These are phyloP conservation scores for Scaptomyza flava DNA, from an alignment of 2,888 invertebrate genomes.

Conservation along the genomic window DNA sequence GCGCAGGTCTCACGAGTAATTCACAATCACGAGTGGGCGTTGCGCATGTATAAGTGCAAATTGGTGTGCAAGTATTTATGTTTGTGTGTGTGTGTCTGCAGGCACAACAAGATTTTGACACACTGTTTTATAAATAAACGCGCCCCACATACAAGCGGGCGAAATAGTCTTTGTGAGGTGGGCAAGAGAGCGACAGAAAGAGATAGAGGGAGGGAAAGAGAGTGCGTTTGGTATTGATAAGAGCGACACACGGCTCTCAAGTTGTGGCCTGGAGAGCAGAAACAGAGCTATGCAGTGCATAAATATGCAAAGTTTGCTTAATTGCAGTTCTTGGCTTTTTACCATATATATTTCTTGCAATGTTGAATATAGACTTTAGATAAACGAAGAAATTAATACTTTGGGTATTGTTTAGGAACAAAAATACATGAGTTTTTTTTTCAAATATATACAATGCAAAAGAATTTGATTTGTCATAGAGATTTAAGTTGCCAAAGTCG, in stretches of 20 bases:
- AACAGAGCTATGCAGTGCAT: background rate
- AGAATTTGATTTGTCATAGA: background rate
- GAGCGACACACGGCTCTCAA: conserved; percentile 14
- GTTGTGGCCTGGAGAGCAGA: conserved; percentile 2
- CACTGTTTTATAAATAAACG: conserved; percentile 79
- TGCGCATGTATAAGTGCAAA: conserved; percentile 19
- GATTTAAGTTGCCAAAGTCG: no score
- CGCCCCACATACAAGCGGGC: conserved; percentile 70
- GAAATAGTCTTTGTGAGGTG: conserved; percentile 3
- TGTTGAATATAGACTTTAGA: no score
- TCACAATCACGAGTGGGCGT: conserved; percentile 57
- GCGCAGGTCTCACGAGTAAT: conserved; percentile 49
- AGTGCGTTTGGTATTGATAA: conserved; percentile 30
- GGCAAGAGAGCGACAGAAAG: background rate
- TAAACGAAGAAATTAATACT: no score
- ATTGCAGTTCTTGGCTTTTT: background rate
- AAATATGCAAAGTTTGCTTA: background rate
- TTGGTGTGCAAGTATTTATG: conserved; percentile 2
- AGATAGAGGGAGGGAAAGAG: background rate
- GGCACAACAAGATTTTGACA: conserved; percentile 77
- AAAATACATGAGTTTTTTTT: no score
- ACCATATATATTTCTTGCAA: background rate
- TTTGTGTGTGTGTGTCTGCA: conserved; percentile 13
- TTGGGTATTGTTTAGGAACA: no score
- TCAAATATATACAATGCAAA: no score